These are phyloP conservation scores for Spheniscus mendiculus DNA, from an alignment of 2,113 vertebrate species.

Conservation along the genomic window DNA sequence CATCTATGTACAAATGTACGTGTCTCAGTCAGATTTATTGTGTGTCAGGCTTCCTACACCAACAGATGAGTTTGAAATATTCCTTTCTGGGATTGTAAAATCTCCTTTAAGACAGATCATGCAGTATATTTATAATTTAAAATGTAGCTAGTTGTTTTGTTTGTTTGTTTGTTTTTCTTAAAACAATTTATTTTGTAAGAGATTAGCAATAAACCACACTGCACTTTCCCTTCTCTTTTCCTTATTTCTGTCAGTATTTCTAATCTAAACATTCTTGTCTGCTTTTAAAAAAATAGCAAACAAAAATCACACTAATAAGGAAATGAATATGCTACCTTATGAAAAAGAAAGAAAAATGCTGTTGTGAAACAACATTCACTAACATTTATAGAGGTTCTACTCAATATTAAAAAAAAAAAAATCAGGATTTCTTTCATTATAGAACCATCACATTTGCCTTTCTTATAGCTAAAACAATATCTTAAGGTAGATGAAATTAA, in stretches of 20 bases:
- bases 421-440: not conserved
- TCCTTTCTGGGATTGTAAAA: not conserved
- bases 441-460: not conserved
- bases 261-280: not conserved
- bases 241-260: not conserved
- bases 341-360: not conserved
- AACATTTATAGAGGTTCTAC: not conserved
- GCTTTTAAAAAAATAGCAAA: not conserved
- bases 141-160: not conserved
- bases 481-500: not conserved
- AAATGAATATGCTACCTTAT: not conserved
- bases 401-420: not conserved
- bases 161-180: not conserved
- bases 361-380: not conserved
- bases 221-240: not conserved
- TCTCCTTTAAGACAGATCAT: not conserved
- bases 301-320: fast-evolving
- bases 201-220: not conserved
- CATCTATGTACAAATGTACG: not conserved
- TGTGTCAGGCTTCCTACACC: not conserved
- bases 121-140: not conserved
- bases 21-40: not conserved
- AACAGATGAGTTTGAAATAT: not conserved
- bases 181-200: not conserved
- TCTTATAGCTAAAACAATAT: not conserved